phyloP scores from a whole-genome alignment of 1,140 invertebrate species.

The Venustaconcha ellipsiformis region DNA sequence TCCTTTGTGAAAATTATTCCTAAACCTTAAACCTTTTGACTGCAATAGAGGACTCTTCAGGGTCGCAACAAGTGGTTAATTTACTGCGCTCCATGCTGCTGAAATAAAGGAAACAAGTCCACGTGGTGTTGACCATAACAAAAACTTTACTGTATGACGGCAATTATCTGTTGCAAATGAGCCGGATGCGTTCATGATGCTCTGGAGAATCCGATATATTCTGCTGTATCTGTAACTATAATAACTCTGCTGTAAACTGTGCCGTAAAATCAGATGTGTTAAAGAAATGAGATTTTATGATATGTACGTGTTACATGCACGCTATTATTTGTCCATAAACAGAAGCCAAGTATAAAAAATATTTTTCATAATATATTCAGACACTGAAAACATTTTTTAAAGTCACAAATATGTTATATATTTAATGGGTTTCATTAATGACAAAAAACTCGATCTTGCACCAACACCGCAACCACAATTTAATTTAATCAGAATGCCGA shows the following conservation, averaged over 20 bases:
- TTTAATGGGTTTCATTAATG: constrained; percentile 3
- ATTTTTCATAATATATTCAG: too few species aligned
- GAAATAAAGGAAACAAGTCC: neutral
- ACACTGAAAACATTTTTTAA: constrained; percentile 4
- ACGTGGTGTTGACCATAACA: constrained; percentile 31
- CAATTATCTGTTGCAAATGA: constrained; percentile 54
- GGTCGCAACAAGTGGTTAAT: too few species aligned
- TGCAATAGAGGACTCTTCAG: too few species aligned
- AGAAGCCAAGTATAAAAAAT: too few species aligned
- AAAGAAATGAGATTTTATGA: neutral
- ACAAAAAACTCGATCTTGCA: neutral
- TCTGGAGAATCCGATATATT: neutral
- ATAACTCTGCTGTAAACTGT: too few species aligned
- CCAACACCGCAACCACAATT: too few species aligned
- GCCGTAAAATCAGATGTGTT: neutral
- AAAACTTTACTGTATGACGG: constrained; percentile 29
- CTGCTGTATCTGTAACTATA: neutral
- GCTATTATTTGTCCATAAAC: neutral
- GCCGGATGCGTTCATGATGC: constrained; percentile 16
- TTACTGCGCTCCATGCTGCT: constrained; percentile 18
- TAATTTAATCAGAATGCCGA: too few species aligned
- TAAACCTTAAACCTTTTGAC: too few species aligned
- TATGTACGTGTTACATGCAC: neutral
- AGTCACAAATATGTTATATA: constrained; percentile 11
- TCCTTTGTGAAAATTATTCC: too few species aligned